Conservation (phyloP, 2,888 invertebrate species). For the Minunthozetes semirufus region DNA sequence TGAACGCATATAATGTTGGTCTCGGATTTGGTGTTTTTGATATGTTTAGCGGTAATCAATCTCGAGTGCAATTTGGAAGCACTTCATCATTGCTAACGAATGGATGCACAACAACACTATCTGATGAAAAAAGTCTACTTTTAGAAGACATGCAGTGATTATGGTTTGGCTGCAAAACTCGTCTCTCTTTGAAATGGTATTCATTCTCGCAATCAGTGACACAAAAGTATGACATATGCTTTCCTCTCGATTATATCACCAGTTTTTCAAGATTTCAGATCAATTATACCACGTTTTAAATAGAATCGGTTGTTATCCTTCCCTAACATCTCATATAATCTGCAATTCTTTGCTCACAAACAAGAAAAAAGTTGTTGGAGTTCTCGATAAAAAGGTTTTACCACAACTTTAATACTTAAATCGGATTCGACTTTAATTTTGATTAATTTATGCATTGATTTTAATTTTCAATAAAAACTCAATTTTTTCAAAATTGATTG, state of each 20-base stretch:
- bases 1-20: too few relatives aligned
- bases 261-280: too few relatives aligned
- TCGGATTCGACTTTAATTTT: too few relatives aligned
- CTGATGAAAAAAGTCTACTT: constrained; percentile 11
- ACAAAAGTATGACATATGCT: constrained; percentile 10
- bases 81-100: constrained; percentile 27
- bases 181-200: constrained; percentile 17
- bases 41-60: neutral
- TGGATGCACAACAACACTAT: constrained; percentile 13
- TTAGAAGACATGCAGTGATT: neutral
- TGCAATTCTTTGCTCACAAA: neutral
- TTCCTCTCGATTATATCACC: neutral
- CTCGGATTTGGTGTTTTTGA: constrained; percentile 5
- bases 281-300: too few relatives aligned
- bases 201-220: neutral
- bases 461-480: too few relatives aligned
- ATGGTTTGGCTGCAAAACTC: neutral
- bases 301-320: neutral
- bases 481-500: too few relatives aligned
- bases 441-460: too few relatives aligned
- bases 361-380: neutral
- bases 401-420: too few relatives aligned
- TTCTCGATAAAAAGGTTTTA: neutral
- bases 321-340: neutral
- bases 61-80: constrained; percentile 21